These are phyloP conservation scores for Herpetotheres cachinnans DNA, from an alignment of 2,113 vertebrate genomes.

Conservation along the genomic window DNA sequence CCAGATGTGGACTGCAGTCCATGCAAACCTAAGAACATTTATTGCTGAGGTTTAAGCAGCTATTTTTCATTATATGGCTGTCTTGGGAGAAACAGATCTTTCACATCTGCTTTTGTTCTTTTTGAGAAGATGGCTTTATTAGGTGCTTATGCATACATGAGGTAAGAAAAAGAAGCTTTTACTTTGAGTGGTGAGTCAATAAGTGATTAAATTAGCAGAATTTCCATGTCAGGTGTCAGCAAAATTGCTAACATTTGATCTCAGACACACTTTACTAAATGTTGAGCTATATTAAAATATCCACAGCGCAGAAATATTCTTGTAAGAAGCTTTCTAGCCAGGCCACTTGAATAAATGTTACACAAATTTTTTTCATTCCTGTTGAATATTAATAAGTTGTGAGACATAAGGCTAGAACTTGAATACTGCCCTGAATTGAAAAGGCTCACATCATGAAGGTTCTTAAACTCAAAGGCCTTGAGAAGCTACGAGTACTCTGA, in stretches of 20 bases:
- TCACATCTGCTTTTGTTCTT: background rate
- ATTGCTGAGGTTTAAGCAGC: background rate
- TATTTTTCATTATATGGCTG: background rate
- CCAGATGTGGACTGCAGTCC: background rate
- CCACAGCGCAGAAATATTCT: background rate
- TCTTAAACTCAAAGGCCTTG: background rate
- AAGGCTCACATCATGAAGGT: background rate
- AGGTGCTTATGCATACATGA: background rate
- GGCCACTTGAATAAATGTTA: background rate
- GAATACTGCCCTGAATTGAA: background rate
- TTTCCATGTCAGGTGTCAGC: background rate
- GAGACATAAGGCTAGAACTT: background rate
- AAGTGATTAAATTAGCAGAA: background rate
- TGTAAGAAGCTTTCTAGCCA: background rate
- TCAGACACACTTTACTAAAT: background rate
- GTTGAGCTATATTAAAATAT: background rate
- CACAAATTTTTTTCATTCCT: background rate
- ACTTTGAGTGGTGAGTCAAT: background rate
- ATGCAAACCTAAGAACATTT: background rate
- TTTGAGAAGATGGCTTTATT: background rate
- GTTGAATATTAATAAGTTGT: background rate
- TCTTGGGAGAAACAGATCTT: background rate
- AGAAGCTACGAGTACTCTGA: background rate
- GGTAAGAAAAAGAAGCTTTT: background rate
- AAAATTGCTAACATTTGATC: background rate